Evolutionary conservation across 2,113 vertebrate species (phyloP).

Genomic region (Etia nguti): DNA sequence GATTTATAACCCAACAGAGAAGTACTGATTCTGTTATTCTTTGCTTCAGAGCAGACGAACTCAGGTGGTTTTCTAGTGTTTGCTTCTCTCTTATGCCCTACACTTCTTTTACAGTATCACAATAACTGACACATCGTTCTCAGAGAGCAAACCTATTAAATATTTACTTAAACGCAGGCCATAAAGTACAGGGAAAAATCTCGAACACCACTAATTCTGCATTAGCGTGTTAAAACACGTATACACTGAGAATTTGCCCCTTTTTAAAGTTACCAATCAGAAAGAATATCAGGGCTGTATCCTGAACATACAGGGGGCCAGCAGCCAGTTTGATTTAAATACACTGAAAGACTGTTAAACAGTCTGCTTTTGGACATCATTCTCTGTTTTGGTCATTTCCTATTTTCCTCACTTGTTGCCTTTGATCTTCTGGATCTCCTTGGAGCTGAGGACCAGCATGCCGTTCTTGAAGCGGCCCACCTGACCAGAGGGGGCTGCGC

Average conservation of each 20-base stretch:
- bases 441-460: conserved; percentile 81
- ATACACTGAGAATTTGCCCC: neutral
- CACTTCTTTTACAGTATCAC: neutral
- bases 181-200: neutral
- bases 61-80: neutral
- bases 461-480: conserved; percentile 91
- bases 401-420: conserved; percentile 60
- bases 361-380: neutral
- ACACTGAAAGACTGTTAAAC: neutral
- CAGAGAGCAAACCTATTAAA: neutral
- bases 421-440: conserved; percentile 88
- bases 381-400: neutral
- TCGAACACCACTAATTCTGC: neutral
- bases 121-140: neutral
- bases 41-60: neutral
- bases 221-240: rapidly evolving
- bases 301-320: neutral
- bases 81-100: neutral
- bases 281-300: neutral
- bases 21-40: neutral
- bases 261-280: neutral
- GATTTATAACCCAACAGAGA: neutral
- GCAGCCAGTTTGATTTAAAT: neutral
- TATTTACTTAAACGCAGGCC: neutral
- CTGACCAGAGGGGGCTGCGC: conserved; percentile 74